Evolutionary conservation across 2,797 vertebrate species (phyloP).

Genomic region (Sebastes nivosus): DNA sequence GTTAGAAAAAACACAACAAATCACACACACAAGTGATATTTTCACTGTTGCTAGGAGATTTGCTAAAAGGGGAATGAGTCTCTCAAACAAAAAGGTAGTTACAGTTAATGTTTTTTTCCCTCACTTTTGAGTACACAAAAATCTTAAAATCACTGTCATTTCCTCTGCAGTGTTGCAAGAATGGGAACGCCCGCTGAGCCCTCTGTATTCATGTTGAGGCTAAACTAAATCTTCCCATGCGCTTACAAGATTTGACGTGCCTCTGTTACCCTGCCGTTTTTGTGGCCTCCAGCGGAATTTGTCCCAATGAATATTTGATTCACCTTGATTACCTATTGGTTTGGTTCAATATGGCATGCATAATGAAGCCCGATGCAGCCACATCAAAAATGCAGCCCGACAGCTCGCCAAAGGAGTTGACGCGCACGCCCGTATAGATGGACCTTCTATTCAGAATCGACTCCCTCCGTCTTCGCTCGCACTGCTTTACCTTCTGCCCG

Average conservation of each 20-base stretch:
- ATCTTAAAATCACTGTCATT: background rate
- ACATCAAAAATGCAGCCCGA: slow-evolving; percentile 32
- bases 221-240: background rate
- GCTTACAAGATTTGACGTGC: slow-evolving; percentile 25
- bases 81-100: background rate
- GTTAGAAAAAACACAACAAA: background rate
- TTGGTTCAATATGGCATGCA: slow-evolving; percentile 74
- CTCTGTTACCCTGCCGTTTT: slow-evolving; percentile 16
- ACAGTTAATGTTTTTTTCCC: background rate
- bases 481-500: background rate
- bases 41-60: slow-evolving; percentile 49
- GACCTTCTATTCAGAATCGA: slow-evolving; percentile 1
- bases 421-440: background rate
- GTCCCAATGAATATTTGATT: slow-evolving; percentile 79
- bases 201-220: background rate
- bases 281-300: slow-evolving; percentile 54
- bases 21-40: background rate
- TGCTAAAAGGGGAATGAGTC: slow-evolving; percentile 4
- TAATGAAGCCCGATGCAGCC: slow-evolving; percentile 58
- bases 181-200: background rate
- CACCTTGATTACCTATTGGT: slow-evolving; percentile 72
- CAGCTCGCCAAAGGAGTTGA: slow-evolving; percentile 15
- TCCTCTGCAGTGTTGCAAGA: background rate
- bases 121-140: background rate
- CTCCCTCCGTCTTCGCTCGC: slow-evolving; percentile 12